Percentiles rank a stretch among this genome's conserved stretches.
Conservation (phyloP, 1,140 invertebrate species). For the Dryas iulia region DNA sequence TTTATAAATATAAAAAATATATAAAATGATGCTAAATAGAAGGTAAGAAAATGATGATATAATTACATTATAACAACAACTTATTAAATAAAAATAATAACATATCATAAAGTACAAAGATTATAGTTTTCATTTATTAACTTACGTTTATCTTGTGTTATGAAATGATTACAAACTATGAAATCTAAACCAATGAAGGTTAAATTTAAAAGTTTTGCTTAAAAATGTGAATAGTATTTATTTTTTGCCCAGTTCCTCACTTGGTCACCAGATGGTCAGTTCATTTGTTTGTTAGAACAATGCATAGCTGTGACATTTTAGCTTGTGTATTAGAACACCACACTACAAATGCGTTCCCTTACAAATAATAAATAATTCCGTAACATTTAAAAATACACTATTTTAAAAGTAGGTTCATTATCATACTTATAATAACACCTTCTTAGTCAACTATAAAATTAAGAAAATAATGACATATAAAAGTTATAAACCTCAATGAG, state of each 20-base stretch:
- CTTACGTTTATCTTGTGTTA: no score
- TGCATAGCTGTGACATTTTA: neutral
- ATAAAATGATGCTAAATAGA: no score
- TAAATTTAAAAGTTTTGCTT: neutral
- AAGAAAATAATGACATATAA: neutral
- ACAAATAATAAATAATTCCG: neutral
- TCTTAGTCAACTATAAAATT: neutral
- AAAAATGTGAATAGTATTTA: neutral
- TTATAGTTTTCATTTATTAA: no score
- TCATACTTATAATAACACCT: neutral
- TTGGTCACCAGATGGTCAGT: constrained; percentile 66
- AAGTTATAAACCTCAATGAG: neutral
- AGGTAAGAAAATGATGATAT: no score
- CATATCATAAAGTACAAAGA: no score
- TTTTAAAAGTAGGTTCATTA: neutral
- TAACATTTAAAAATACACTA: no score
- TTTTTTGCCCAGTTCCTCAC: constrained; percentile 35
- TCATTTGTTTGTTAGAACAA: constrained; percentile 33
- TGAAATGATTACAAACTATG: neutral
- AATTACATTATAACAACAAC: no score
- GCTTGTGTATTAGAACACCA: neutral
- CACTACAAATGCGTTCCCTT: neutral
- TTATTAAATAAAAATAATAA: no score
- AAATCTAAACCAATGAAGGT: neutral
- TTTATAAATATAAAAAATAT: no score